phyloP scores from a whole-genome alignment of 1,140 invertebrate genomes.

The Sycobia sp. region DNA sequence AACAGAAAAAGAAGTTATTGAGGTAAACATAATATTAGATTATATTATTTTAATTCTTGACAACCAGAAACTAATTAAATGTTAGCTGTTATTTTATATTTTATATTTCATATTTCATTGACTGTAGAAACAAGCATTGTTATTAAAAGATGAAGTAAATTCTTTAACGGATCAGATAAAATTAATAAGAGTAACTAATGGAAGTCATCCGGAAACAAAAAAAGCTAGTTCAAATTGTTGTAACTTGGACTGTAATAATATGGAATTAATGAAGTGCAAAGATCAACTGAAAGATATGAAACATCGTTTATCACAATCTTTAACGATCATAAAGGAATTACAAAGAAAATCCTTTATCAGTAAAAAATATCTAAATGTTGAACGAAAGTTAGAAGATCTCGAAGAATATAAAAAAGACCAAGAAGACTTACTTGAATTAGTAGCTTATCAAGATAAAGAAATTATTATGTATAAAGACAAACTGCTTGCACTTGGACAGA shows the following conservation, averaged over 20 bases:
- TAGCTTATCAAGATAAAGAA: slow-evolving; percentile 84
- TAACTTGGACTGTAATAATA: slow-evolving; percentile 38
- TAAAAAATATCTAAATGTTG: slow-evolving; percentile 44
- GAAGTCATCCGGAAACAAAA: slow-evolving; percentile 38
- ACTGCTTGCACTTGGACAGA: slow-evolving; percentile 73
- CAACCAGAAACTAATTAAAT: neutral
- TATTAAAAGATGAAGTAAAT: slow-evolving; percentile 73
- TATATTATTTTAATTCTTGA: neutral
- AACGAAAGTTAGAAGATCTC: slow-evolving; percentile 60
- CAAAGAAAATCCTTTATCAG: slow-evolving; percentile 39
- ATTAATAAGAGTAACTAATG: slow-evolving; percentile 74
- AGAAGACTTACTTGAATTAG: slow-evolving; percentile 84
- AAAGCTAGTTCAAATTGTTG: slow-evolving; percentile 33
- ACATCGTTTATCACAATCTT: slow-evolving; percentile 45
- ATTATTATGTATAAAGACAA: slow-evolving; percentile 73
- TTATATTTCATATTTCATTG: slow-evolving; percentile 9
- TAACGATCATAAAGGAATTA: slow-evolving; percentile 43
- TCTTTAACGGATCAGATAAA: slow-evolving; percentile 88
- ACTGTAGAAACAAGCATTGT: slow-evolving; percentile 70
- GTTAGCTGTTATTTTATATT: neutral
- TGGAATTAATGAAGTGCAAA: slow-evolving; percentile 51
- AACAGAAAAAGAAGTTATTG: slow-evolving; percentile 63
- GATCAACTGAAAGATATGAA: slow-evolving; percentile 49
- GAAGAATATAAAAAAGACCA: slow-evolving; percentile 83
- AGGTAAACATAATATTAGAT: slow-evolving; percentile 52